These are phyloP conservation scores for Fragum whitleyi DNA, from an alignment of 2,888 invertebrate genomes.

Conservation along the genomic window DNA sequence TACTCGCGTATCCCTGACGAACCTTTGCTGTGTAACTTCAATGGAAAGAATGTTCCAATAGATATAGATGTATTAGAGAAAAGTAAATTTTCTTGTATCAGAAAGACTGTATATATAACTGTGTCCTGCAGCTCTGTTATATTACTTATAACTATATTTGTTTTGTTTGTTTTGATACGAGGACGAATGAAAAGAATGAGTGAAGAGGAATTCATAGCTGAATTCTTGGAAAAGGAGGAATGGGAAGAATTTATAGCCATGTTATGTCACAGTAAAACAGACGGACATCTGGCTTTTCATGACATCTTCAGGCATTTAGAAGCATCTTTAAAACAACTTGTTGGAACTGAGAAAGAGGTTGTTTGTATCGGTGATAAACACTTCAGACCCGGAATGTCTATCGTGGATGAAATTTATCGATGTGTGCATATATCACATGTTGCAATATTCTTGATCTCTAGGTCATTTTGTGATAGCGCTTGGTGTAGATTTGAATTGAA, in stretches of 20 bases:
- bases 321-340: background rate
- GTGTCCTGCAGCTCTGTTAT: background rate
- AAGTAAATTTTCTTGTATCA: too few species aligned
- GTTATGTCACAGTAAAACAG: background rate
- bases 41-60: too few species aligned
- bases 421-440: background rate
- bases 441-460: constrained; percentile 3
- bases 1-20: too few species aligned
- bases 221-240: background rate
- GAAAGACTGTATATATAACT: background rate
- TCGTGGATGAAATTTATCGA: constrained; percentile 19
- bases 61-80: too few species aligned
- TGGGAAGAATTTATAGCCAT: background rate
- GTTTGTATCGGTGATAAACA: constrained; percentile 18
- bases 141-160: background rate
- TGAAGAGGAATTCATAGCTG: background rate
- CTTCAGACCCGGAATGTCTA: constrained; percentile 13
- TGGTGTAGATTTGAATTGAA: constrained; percentile 24
- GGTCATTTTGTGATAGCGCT: constrained; percentile 2
- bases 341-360: constrained; percentile 1
- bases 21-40: too few species aligned
- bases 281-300: background rate
- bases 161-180: background rate
- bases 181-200: background rate
- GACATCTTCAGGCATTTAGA: background rate